These are phyloP conservation scores for Hemichromis elongatus DNA, from an alignment of 2,113 vertebrate genomes.

Conservation along the genomic window DNA sequence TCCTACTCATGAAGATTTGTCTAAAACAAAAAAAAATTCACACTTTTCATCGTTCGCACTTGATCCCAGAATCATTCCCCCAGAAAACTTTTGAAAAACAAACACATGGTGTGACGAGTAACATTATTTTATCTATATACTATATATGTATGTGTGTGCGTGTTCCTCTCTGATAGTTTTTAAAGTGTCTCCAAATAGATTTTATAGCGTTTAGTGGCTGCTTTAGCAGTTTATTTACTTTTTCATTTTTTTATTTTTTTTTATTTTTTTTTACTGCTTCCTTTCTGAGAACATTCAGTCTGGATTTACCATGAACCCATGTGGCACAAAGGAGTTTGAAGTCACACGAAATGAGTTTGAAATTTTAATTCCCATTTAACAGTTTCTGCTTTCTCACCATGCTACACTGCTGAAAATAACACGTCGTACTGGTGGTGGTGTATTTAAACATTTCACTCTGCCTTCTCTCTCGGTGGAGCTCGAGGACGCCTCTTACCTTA, in stretches of 20 bases:
- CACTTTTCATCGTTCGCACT: constrained; percentile 35
- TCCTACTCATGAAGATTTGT: constrained; percentile 17
- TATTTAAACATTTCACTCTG: not conserved
- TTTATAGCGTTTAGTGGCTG: not conserved
- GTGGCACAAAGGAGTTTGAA: constrained; percentile 46
- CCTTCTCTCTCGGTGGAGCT: not conserved
- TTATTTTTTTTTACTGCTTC: not conserved
- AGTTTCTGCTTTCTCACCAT: constrained; percentile 18
- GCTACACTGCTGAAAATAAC: constrained; percentile 3
- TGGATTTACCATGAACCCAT: constrained; percentile 30
- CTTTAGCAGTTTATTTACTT: not conserved
- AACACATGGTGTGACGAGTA: constrained; percentile 67
- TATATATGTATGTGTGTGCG: constrained; percentile 34
- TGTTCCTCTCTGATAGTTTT: constrained; percentile 18
- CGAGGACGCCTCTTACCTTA: not conserved
- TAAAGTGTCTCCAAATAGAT: not conserved
- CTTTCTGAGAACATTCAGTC: constrained; percentile 43
- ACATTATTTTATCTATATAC: constrained; percentile 50
- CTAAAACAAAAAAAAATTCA: constrained; percentile 43
- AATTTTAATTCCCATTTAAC: not conserved
- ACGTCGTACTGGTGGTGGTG: not conserved
- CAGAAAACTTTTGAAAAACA: constrained; percentile 55
- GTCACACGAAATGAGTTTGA: constrained; percentile 18
- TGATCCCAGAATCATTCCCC: constrained; percentile 44
- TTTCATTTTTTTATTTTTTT: not conserved